These are phyloP conservation scores for Apamea sordens DNA, from an alignment of 2,888 invertebrate genomes.

Conservation along the genomic window DNA sequence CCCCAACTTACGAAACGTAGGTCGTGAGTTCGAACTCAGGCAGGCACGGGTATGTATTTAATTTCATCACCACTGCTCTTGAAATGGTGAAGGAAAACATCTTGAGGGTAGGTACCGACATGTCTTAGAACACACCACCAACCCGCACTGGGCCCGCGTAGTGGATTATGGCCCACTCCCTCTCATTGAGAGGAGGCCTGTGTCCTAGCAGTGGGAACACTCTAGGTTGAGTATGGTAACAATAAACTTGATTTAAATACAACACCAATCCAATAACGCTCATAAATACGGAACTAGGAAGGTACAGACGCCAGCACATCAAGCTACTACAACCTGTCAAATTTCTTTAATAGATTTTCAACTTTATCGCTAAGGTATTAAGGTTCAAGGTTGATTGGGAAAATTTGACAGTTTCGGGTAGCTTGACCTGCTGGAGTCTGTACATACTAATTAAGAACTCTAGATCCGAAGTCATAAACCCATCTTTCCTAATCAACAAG, in stretches of 20 bases:
- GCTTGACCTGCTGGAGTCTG: too few relatives aligned
- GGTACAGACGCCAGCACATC: background rate
- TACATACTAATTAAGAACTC: background rate
- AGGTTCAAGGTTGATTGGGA: too few relatives aligned
- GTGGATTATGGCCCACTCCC: background rate
- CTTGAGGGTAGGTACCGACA: too few relatives aligned
- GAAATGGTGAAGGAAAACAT: too few relatives aligned
- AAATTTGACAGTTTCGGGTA: too few relatives aligned
- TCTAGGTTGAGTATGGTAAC: background rate
- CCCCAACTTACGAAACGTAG: too few relatives aligned
- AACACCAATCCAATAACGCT: background rate
- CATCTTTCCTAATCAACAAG: background rate
- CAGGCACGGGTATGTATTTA: too few relatives aligned
- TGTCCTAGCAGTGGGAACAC: background rate
- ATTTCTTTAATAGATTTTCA: too few relatives aligned
- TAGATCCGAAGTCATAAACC: conserved; percentile 1
- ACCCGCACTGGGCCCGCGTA: background rate
- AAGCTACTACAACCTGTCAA: too few relatives aligned
- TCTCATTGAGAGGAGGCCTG: background rate
- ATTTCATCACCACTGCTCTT: too few relatives aligned
- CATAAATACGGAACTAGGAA: background rate
- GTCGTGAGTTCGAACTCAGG: too few relatives aligned
- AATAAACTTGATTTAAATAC: background rate
- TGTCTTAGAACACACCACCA: background rate
- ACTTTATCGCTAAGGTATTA: too few relatives aligned